Evolutionary conservation across 2,797 vertebrate species (phyloP).

Genomic region (Denticeps clupeoides): DNA sequence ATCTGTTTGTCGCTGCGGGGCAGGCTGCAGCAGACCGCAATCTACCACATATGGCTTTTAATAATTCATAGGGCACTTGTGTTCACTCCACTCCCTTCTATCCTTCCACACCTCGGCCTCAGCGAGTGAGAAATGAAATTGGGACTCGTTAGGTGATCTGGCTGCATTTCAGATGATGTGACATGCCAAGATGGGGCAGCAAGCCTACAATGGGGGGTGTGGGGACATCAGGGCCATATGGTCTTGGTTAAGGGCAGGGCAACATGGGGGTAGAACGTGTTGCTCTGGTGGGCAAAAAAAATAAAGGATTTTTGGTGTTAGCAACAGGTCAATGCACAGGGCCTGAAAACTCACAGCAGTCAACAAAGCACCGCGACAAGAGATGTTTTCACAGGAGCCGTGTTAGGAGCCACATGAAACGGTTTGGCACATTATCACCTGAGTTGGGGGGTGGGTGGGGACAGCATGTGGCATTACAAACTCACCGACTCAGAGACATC

Average conservation of each 20-base stretch:
- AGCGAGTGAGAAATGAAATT: constrained; percentile 35
- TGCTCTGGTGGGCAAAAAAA: too few relatives aligned
- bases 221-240: background rate
- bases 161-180: constrained; percentile 33
- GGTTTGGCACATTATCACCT: too few relatives aligned
- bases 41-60: constrained; percentile 54
- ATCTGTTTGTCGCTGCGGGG: constrained; percentile 50
- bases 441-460: too few relatives aligned
- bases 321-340: too few relatives aligned
- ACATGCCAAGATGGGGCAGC: constrained; percentile 4
- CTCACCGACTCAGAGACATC: too few relatives aligned
- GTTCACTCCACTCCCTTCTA: background rate
- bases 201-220: constrained; percentile 8
- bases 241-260: background rate
- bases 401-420: too few relatives aligned
- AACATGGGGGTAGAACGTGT: too few relatives aligned
- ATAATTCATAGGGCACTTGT: constrained; percentile 47
- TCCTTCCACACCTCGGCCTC: constrained; percentile 43
- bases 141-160: constrained; percentile 43
- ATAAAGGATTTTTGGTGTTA: too few relatives aligned
- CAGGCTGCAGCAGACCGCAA: constrained; percentile 31
- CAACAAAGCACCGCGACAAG: too few relatives aligned
- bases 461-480: too few relatives aligned
- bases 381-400: too few relatives aligned
- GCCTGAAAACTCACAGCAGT: too few relatives aligned